These are phyloP conservation scores for Streptopelia turtur DNA, from an alignment of 2,797 vertebrate species.

Conservation along the genomic window DNA sequence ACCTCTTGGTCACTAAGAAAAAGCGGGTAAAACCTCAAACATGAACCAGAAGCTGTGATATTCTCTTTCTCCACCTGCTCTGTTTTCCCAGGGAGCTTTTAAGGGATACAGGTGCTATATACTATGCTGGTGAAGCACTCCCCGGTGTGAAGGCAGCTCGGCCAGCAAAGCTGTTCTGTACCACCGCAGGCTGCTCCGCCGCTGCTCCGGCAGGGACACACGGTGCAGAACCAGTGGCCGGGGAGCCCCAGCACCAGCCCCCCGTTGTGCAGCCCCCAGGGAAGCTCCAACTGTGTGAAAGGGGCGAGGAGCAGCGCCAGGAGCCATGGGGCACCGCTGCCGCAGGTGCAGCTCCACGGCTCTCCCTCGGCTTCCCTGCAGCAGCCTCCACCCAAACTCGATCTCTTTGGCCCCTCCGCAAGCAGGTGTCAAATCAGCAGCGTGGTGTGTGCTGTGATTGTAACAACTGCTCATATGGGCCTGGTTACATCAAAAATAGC, in stretches of 20 bases:
- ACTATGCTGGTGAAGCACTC: slow-evolving; percentile 46
- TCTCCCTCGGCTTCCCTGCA: neutral
- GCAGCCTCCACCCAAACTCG: neutral
- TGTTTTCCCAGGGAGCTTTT: slow-evolving; percentile 68
- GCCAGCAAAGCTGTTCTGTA: slow-evolving; percentile 46
- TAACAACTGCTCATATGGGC: neutral
- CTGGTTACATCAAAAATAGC: neutral
- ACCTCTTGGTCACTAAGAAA: slow-evolving; percentile 10
- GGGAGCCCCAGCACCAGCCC: neutral
- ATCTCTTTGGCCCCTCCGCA: neutral
- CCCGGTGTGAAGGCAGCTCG: slow-evolving; percentile 45
- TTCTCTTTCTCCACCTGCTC: slow-evolving; percentile 45
- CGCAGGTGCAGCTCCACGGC: neutral
- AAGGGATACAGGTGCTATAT: slow-evolving; percentile 47
- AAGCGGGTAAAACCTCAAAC: slow-evolving; percentile 20
- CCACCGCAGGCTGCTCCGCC: slow-evolving; percentile 3
- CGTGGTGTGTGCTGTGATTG: neutral
- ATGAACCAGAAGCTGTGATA: slow-evolving; percentile 30
- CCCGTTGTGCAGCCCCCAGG: neutral
- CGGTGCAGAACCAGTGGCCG: accelerated
- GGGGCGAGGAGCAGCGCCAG: neutral
- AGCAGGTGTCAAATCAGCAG: neutral
- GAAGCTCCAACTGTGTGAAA: neutral
- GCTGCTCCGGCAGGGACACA: neutral
- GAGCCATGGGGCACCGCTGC: neutral